phyloP scores from a whole-genome alignment of 1,140 invertebrate genomes.

The Brevipalpus yothersi region DNA sequence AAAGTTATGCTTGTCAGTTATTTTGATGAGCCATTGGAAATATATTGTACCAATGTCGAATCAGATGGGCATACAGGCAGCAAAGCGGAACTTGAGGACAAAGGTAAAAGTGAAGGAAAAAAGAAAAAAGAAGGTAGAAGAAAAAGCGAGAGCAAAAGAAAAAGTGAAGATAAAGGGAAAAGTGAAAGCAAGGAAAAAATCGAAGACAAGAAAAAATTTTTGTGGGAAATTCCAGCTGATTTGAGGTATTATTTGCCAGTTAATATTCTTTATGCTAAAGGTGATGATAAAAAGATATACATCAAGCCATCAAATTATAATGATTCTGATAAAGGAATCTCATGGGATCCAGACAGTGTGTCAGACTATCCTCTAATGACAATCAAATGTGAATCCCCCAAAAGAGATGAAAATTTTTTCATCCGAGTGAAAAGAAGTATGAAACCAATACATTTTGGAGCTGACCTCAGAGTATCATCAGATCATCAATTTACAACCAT shows the following conservation, averaged over 20 bases:
- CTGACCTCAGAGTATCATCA: conserved; percentile 40
- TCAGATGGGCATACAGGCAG: conserved; percentile 20
- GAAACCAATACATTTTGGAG: conserved; percentile 59
- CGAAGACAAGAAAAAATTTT: not conserved
- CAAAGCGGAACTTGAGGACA: too few species aligned
- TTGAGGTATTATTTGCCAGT: not conserved
- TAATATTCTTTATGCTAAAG: not conserved
- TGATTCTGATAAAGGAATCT: not conserved
- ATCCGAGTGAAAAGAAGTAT: conserved; percentile 33
- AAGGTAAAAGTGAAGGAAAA: too few species aligned
- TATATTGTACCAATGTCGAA: conserved; percentile 43
- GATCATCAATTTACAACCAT: conserved; percentile 49
- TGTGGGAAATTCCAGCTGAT: not conserved
- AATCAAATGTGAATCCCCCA: not conserved
- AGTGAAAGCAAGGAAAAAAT: too few species aligned
- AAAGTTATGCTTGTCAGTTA: conserved; percentile 29
- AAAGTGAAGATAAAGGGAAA: too few species aligned
- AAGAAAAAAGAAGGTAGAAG: not conserved
- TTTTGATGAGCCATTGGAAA: conserved; percentile 48
- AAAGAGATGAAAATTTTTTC: not conserved
- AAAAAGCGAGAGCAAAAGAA: too few species aligned
- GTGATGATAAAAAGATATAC: not conserved
- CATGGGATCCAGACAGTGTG: not conserved
- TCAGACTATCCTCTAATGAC: not conserved
- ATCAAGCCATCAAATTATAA: conserved; percentile 1